Conservation (phyloP, 2,888 invertebrate genomes). For the Noctua janthina region DNA sequence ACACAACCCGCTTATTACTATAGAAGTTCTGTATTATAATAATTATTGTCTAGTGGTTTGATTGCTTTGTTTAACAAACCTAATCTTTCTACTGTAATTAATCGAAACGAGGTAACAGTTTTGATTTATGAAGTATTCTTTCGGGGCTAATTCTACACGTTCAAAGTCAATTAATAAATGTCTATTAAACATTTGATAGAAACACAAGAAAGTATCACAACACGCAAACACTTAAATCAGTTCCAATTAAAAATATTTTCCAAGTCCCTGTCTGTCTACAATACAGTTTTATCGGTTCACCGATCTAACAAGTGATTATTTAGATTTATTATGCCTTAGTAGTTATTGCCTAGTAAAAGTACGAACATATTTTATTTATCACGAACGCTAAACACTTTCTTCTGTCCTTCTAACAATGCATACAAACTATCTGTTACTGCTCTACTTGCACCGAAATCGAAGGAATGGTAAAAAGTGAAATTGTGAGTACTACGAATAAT, state of each 20-base stretch:
- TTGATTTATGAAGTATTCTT: neutral
- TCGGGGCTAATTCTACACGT: neutral
- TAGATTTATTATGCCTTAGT: constrained; percentile 29
- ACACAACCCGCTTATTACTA: constrained; percentile 61
- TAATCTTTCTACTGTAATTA: neutral
- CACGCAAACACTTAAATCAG: constrained; percentile 51
- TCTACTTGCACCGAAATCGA: constrained; percentile 63
- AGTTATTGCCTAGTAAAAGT: constrained; percentile 47
- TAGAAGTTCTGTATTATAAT: constrained; percentile 30
- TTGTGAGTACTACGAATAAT: constrained; percentile 49
- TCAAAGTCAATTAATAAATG: constrained; percentile 1
- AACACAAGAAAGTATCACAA: constrained; percentile 44
- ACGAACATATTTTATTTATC: constrained; percentile 53
- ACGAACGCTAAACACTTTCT: constrained; percentile 51
- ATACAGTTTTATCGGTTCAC: constrained; percentile 32
- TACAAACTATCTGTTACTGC: constrained; percentile 59
- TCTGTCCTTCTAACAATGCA: constrained; percentile 58
- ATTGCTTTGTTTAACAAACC: neutral
- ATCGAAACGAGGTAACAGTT: neutral
- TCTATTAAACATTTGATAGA: constrained; percentile 17
- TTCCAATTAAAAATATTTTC: constrained; percentile 43
- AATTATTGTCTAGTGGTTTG: neutral
- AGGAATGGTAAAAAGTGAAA: constrained; percentile 64
- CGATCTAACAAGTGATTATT: constrained; percentile 33
- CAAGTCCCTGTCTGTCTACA: constrained; percentile 28